phyloP scores from a whole-genome alignment of 2,888 invertebrate species.

The Lepidocyrtoides sp. region DNA sequence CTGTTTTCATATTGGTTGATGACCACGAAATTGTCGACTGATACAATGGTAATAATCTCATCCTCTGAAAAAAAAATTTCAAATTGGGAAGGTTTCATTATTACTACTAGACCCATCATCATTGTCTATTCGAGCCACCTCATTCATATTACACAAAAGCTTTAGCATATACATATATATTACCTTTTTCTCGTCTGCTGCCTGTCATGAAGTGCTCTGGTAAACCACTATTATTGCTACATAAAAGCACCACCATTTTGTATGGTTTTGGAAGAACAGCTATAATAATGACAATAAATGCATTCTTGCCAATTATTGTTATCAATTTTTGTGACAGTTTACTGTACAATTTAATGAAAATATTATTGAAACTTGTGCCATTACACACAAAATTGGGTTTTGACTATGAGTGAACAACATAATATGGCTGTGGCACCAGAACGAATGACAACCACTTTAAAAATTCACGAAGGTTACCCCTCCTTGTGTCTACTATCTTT shows the following conservation, averaged over 20 bases:
- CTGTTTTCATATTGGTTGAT: slow-evolving; percentile 42
- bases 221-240: slow-evolving; percentile 53
- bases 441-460: slow-evolving; percentile 36
- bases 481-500: neutral
- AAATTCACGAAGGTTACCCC: slow-evolving; percentile 31
- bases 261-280: slow-evolving; percentile 62
- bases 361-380: neutral
- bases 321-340: slow-evolving; percentile 41
- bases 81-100: slow-evolving; percentile 58
- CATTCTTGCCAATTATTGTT: slow-evolving; percentile 68
- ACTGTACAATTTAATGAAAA: slow-evolving; percentile 15
- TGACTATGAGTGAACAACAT: neutral
- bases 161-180: neutral
- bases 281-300: slow-evolving; percentile 38
- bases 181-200: neutral
- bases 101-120: slow-evolving; percentile 39
- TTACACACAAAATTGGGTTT: neutral
- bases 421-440: neutral
- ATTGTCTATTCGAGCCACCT: slow-evolving; percentile 15
- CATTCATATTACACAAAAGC: neutral
- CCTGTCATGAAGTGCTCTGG: slow-evolving; percentile 1
- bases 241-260: slow-evolving; percentile 44
- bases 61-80: slow-evolving; percentile 56
- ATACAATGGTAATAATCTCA: slow-evolving; percentile 37
- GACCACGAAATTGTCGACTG: slow-evolving; percentile 60